phyloP scores from a whole-genome alignment of 2,113 vertebrate species.

The Peromyscus leucopus region DNA sequence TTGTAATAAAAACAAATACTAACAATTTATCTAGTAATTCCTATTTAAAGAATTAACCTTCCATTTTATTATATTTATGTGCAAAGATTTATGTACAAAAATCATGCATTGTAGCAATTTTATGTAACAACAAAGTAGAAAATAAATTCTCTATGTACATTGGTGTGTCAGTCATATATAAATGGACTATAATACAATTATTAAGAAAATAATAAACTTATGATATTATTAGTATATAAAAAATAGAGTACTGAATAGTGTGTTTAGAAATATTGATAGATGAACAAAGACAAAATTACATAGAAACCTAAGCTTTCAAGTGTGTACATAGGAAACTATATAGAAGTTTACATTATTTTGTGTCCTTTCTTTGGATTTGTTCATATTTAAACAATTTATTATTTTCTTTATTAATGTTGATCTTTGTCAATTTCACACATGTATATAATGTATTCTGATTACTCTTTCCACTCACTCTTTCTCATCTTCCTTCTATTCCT shows the following conservation, averaged over 20 bases:
- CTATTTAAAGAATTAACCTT: background rate
- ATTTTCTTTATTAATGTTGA: background rate
- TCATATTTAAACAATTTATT: background rate
- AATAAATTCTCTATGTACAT: background rate
- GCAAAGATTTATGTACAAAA: background rate
- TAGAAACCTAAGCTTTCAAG: background rate
- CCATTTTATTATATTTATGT: background rate
- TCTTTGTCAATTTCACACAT: background rate
- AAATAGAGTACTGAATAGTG: background rate
- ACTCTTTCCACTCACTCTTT: background rate
- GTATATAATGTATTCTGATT: background rate
- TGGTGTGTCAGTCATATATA: background rate
- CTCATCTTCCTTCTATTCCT: background rate
- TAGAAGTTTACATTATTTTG: background rate
- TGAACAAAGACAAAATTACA: background rate
- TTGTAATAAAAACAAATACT: background rate
- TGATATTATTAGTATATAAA: background rate
- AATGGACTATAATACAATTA: background rate
- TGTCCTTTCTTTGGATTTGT: background rate
- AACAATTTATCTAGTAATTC: background rate
- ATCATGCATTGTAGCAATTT: background rate
- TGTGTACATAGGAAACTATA: background rate
- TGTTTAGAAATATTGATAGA: background rate
- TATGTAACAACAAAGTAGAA: background rate
- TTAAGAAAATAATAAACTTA: background rate